Percentiles rank a stretch among this genome's conserved stretches.
These are phyloP conservation scores for Caenorhabditis panamensis DNA, from an alignment of 2,888 invertebrate genomes.

Conservation along the genomic window DNA sequence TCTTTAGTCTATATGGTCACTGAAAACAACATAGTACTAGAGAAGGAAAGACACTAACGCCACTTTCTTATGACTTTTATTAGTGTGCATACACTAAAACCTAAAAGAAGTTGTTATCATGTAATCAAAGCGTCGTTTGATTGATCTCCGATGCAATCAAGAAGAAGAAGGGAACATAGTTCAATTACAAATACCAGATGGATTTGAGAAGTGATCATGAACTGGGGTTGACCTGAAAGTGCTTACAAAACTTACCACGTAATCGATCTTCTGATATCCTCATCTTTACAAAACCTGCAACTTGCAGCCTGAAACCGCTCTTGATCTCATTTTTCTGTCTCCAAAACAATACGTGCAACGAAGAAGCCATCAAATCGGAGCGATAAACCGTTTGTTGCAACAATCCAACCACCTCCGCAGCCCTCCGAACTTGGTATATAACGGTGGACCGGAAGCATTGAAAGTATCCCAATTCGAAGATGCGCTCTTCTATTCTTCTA, in stretches of 20 bases:
- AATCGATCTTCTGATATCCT: no score
- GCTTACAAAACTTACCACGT: no score
- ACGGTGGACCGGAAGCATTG: background rate
- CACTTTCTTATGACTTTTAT: no score
- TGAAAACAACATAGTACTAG: no score
- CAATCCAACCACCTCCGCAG: background rate
- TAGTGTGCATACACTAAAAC: conserved; percentile 13
- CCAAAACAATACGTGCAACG: background rate
- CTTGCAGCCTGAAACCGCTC: no score
- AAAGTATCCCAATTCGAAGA: background rate
- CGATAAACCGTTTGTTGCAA: background rate
- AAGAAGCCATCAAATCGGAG: background rate
- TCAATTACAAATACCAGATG: background rate
- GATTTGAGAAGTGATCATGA: no score
- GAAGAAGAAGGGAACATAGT: conserved; percentile 4
- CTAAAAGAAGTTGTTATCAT: conserved; percentile 3
- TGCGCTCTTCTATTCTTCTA: background rate
- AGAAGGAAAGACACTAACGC: no score
- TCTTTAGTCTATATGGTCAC: background rate
- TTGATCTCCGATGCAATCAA: conserved; percentile 43
- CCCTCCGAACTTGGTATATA: background rate
- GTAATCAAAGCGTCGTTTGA: background rate
- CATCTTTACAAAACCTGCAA: no score
- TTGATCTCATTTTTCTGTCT: no score
- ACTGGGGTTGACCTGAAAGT: no score